Evolutionary conservation across 1,140 invertebrate genomes (phyloP).

Genomic region (Megathymus violae): DNA sequence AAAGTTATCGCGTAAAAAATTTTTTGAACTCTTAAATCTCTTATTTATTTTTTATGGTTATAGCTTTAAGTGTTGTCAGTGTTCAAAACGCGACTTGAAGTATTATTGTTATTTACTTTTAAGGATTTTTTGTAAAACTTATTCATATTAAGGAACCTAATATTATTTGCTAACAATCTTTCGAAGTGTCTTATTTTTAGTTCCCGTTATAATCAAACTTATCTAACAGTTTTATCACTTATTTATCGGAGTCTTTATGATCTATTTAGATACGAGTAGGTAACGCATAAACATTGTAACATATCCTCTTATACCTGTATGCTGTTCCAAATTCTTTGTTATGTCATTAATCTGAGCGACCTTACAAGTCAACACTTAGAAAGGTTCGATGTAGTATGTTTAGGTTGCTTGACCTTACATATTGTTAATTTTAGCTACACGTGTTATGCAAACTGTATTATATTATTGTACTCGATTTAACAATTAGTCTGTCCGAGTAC

Average conservation of each 20-base stretch:
- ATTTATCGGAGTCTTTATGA: constrained; percentile 4
- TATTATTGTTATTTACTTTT: too few species aligned
- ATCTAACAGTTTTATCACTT: too few species aligned
- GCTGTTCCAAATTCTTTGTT: constrained; percentile 34
- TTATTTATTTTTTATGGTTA: too few species aligned
- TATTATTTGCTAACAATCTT: too few species aligned
- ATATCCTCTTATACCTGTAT: not conserved
- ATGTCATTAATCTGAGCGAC: constrained; percentile 51
- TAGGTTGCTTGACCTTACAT: constrained; percentile 56
- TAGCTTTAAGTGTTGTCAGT: too few species aligned
- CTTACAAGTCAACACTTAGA: constrained; percentile 57
- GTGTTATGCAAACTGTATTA: not conserved
- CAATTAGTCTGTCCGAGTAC: constrained; percentile 3
- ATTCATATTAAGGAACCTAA: too few species aligned
- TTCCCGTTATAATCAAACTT: too few species aligned
- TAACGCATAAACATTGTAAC: not conserved
- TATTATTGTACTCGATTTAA: constrained; percentile 9
- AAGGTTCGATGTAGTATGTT: constrained; percentile 51
- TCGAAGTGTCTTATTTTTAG: too few species aligned
- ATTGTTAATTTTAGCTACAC: constrained; percentile 43
- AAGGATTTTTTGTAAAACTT: too few species aligned
- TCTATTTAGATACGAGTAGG: constrained; percentile 3
- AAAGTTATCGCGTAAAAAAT: not conserved
- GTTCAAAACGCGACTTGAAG: too few species aligned
- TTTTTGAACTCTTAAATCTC: not conserved